These are phyloP conservation scores for Stegastes partitus DNA, from an alignment of 2,113 vertebrate species.

Conservation along the genomic window DNA sequence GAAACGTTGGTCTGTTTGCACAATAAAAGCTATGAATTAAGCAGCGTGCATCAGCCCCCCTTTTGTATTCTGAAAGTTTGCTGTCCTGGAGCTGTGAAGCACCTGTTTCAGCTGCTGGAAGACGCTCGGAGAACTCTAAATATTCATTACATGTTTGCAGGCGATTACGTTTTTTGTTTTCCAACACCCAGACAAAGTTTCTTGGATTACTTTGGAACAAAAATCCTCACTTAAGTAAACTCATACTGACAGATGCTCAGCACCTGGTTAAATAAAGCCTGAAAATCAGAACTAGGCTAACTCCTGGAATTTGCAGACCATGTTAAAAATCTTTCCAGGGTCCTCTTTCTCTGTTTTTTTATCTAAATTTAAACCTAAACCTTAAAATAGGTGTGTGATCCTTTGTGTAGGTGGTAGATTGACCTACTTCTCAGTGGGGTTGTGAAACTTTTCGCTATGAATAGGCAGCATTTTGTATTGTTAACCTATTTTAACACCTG, in stretches of 20 bases:
- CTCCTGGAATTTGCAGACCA: neutral
- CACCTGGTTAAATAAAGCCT: slow-evolving; percentile 24
- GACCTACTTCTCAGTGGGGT: slow-evolving; percentile 29
- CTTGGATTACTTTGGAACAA: slow-evolving; percentile 2
- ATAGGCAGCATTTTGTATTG: slow-evolving; percentile 37
- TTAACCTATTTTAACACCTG: slow-evolving; percentile 63
- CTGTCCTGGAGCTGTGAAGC: too few species aligned
- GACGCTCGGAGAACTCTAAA: too few species aligned
- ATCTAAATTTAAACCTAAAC: neutral
- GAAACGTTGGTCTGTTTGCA: too few species aligned
- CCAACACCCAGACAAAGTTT: neutral
- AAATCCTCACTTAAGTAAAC: neutral
- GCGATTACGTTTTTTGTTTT: too few species aligned
- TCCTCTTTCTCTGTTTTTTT: neutral
- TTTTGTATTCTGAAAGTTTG: too few species aligned
- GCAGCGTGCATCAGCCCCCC: too few species aligned
- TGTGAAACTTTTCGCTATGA: slow-evolving; percentile 39
- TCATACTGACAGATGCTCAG: slow-evolving; percentile 32
- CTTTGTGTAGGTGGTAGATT: neutral
- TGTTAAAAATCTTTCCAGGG: neutral
- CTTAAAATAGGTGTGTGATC: neutral
- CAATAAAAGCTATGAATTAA: too few species aligned
- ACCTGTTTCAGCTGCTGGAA: too few species aligned
- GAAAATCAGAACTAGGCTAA: neutral
- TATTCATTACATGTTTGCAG: too few species aligned